phyloP scores from a whole-genome alignment of 2,797 vertebrate species.

The Eremophila alpestris region DNA sequence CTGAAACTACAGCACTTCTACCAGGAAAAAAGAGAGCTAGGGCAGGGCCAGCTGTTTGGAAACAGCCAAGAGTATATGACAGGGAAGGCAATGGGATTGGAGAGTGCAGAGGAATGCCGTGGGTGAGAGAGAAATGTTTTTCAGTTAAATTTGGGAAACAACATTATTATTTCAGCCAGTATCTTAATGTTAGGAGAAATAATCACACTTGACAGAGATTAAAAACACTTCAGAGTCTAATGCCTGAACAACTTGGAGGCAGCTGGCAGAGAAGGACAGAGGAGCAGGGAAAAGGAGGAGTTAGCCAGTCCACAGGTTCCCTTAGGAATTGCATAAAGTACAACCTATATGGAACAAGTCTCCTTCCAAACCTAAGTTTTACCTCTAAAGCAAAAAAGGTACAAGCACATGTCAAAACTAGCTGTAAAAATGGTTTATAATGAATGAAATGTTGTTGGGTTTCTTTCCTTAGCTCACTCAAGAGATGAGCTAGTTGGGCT shows the following conservation, averaged over 20 bases:
- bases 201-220: not conserved
- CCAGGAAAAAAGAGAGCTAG: not conserved
- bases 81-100: not conserved
- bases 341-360: not conserved
- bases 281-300: not conserved
- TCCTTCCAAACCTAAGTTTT: not conserved
- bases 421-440: not conserved
- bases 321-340: not conserved
- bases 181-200: not conserved
- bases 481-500: not conserved
- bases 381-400: not conserved
- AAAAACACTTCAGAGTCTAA: not conserved
- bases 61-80: not conserved
- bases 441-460: accelerated
- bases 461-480: not conserved
- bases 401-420: not conserved
- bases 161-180: not conserved
- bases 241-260: not conserved
- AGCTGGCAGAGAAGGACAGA: not conserved
- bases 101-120: not conserved
- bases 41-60: not conserved
- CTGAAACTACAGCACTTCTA: not conserved
- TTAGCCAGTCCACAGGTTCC: not conserved
- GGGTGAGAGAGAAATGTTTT: not conserved
- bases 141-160: not conserved